Evolutionary conservation across 2,113 vertebrate species (phyloP).

Genomic region (Ceratotherium simum): DNA sequence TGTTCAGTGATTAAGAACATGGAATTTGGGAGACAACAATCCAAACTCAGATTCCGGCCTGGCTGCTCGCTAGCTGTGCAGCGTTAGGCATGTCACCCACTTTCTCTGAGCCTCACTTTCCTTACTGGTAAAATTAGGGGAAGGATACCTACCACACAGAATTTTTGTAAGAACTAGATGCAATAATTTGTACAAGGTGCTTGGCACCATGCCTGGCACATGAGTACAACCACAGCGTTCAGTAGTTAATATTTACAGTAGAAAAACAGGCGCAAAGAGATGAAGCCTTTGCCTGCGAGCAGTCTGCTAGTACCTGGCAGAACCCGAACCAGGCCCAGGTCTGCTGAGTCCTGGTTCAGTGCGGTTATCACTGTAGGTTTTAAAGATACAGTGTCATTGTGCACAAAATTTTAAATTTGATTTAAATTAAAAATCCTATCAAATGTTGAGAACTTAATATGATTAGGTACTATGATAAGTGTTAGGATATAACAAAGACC

Average conservation of each 20-base stretch:
- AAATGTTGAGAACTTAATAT: neutral
- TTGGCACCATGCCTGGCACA: neutral
- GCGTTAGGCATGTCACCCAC: neutral
- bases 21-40: neutral
- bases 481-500: neutral
- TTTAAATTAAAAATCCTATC: conserved; percentile 33
- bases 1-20: neutral
- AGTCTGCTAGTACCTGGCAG: neutral
- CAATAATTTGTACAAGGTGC: neutral
- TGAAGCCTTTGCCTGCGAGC: conserved; percentile 1
- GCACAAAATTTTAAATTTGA: neutral
- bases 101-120: neutral
- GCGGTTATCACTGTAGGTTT: neutral
- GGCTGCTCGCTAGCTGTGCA: neutral
- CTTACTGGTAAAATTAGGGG: neutral
- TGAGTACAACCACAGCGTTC: neutral
- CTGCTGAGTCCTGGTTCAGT: neutral
- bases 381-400: neutral
- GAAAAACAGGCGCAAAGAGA: neutral
- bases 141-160: neutral
- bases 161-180: neutral
- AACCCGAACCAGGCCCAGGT: neutral
- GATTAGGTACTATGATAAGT: neutral
- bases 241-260: conserved; percentile 1
- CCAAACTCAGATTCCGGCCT: neutral